Base-by-base conservation (phyloP, 2,113 vertebrate species). In the Xenopus tropicalis region DNA sequence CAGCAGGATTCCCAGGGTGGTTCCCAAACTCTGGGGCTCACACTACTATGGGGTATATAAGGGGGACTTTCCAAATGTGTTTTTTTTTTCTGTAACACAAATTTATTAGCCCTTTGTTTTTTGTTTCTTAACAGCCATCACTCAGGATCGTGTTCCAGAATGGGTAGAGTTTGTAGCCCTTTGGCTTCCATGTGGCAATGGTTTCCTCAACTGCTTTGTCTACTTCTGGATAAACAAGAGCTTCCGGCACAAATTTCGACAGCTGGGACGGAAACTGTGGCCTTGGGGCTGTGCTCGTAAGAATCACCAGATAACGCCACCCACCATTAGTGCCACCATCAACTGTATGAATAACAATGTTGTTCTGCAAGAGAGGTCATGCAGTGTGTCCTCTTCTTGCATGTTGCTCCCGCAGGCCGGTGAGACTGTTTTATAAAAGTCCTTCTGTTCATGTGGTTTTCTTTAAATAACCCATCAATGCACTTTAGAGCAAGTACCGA, bases 161-260 rank as follows among this genome's bases (percentile, higher is more conserved):
- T 94, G 92, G 92, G 68, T 90, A 2, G 93, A 94, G 80, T 93
- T 93, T 75, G 86, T 90, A n/a, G 89, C 91, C 58, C 86, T 93
- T 3, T 94, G 93, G 92, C 86, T 94, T 71, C 93, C 92, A 4
- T 91, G 89, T 4, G 90, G 89, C 80, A 94, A 93, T 7, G 91
- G 93, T 61, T 93, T 94, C 80, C 91, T 94, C 81, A 94, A 94
- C 85, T 93, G 92, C 77, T 92, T 94, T 85, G 92, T 93, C 81
- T 94, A 94, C 85, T 94, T 93, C 82, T 93, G 93, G 92, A 86
- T 91, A 74, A 94, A 93, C 82, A 85, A 74, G 79, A 91, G 83
- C 82, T 94, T 94, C 79, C 85, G 92, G 42, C 86, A 83, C 63
- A 94, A 93, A 78, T 93, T 93, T 78, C 79, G 79, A 66, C 71